phyloP scores from a whole-genome alignment of 2,797 vertebrate species.

The Trachurus trachurus region DNA sequence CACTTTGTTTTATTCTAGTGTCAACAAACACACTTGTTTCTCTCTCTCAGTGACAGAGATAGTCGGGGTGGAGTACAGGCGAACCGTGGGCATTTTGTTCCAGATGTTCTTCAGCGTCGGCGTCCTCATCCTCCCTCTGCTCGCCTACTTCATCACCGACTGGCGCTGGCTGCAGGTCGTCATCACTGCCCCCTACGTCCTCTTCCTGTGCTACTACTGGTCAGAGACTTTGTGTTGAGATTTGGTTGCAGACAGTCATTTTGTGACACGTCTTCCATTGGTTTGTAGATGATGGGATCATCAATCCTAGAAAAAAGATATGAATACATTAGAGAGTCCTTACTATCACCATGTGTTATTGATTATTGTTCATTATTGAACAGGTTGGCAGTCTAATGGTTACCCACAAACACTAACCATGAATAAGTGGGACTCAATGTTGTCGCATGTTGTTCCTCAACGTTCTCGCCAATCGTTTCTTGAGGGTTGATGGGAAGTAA shows the following conservation, averaged over 20 bases:
- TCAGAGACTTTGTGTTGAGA: slow-evolving; percentile 64
- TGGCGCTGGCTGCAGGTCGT: slow-evolving; percentile 92
- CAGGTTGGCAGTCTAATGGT: no score
- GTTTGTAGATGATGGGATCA: no score
- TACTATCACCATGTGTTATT: background rate
- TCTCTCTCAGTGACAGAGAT: slow-evolving; percentile 89
- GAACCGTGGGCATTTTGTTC: slow-evolving; percentile 88
- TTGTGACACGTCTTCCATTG: background rate
- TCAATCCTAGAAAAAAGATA: no score
- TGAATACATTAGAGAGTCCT: background rate
- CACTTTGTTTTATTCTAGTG: no score
- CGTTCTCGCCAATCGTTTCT: no score
- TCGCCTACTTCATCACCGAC: slow-evolving; percentile 88
- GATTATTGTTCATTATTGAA: background rate
- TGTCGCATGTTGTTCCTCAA: no score
- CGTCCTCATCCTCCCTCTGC: slow-evolving; percentile 89
- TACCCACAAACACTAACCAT: no score
- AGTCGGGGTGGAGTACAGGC: slow-evolving; percentile 90
- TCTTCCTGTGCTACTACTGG: slow-evolving; percentile 93
- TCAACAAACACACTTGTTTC: no score
- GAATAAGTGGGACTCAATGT: no score
- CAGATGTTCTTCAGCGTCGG: slow-evolving; percentile 93
- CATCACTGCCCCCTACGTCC: slow-evolving; percentile 88
- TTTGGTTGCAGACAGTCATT: background rate
- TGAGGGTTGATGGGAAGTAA: no score